Percentiles rank a stretch among this genome's conserved stretches.
Conservation (phyloP, 2,113 vertebrate genomes). For the Ciconia maguari region DNA sequence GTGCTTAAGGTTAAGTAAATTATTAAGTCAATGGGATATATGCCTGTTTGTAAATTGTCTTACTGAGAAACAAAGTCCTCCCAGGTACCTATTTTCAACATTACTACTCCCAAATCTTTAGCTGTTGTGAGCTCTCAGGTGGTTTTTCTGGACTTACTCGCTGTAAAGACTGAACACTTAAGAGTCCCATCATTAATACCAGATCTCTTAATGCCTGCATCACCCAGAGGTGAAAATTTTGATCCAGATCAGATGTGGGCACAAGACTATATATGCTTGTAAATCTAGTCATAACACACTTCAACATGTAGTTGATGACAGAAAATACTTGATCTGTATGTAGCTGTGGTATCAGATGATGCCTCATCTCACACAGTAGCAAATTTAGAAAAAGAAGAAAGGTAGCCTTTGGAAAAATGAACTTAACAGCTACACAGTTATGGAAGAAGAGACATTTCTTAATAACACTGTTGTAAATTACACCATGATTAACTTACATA, state of each 20-base stretch:
- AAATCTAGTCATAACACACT: background rate
- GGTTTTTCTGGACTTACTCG: background rate
- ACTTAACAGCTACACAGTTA: background rate
- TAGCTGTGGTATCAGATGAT: background rate
- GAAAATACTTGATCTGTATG: background rate
- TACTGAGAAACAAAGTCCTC: background rate
- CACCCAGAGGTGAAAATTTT: background rate
- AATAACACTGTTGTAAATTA: background rate
- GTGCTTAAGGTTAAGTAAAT: background rate
- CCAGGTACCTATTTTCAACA: background rate
- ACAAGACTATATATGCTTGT: background rate
- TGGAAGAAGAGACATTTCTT: background rate
- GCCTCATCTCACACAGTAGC: background rate
- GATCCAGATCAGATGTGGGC: background rate
- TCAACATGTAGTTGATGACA: background rate
- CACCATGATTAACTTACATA: background rate
- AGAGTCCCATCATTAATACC: background rate
- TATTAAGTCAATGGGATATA: background rate
- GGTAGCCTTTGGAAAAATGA: background rate
- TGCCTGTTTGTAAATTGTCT: background rate
- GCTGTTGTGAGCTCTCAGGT: background rate
- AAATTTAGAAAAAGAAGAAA: background rate
- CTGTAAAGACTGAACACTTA: background rate
- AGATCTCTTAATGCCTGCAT: background rate
- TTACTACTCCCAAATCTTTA: background rate